These are phyloP conservation scores for Pteronotus mesoamericanus DNA, from an alignment of 2,797 vertebrate genomes.

Conservation along the genomic window DNA sequence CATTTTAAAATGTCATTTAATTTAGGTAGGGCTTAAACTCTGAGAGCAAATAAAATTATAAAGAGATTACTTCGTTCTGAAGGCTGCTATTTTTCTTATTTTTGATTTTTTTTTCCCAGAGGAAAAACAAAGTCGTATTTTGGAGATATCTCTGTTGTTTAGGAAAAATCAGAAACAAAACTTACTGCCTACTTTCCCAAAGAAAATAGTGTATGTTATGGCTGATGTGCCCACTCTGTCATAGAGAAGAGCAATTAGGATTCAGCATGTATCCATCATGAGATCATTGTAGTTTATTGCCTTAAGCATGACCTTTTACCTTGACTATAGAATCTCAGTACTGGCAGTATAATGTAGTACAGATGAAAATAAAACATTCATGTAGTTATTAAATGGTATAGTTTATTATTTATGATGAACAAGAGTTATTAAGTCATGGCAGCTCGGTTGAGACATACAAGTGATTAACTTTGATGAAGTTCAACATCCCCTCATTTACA, in stretches of 20 bases:
- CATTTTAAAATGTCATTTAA: constrained; percentile 13
- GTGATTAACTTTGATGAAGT: background rate
- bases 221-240: background rate
- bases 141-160: background rate
- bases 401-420: background rate
- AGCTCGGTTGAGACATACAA: background rate
- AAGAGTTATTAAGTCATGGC: background rate
- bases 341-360: background rate
- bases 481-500: background rate
- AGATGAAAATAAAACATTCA: background rate
- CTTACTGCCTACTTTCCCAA: background rate
- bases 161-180: constrained; percentile 7
- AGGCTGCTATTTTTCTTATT: background rate
- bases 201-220: background rate
- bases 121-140: constrained; percentile 16
- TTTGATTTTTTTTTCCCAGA: background rate
- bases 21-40: background rate
- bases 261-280: background rate
- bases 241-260: background rate
- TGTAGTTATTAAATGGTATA: background rate
- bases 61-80: background rate
- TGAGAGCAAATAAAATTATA: background rate
- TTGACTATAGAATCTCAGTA: background rate
- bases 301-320: background rate
- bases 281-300: background rate